Evolutionary conservation across 2,113 vertebrate species (phyloP).

Genomic region (Dasyprocta punctata): DNA sequence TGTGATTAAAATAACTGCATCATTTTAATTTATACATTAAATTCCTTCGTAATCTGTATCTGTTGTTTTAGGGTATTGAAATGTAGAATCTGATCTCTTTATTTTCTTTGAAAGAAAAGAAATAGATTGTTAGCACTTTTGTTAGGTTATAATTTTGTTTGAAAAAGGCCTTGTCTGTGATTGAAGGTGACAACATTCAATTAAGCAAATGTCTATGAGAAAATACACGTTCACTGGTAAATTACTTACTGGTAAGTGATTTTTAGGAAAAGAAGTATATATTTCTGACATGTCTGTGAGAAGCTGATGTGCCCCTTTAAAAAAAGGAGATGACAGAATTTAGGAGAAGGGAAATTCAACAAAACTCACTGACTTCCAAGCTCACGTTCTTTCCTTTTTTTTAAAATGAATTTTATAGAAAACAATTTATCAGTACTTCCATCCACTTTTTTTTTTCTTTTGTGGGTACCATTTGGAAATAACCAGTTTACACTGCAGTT

Average conservation of each 20-base stretch:
- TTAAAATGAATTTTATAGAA: conserved; percentile 61
- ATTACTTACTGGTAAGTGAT: conserved; percentile 36
- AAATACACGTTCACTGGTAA: not conserved
- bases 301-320: conserved; percentile 45
- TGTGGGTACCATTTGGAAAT: conserved; percentile 46
- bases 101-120: conserved; percentile 37
- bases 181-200: conserved; percentile 38
- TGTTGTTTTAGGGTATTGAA: not conserved
- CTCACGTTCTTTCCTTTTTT: conserved; percentile 40
- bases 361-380: conserved; percentile 58
- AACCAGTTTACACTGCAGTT: conserved; percentile 35
- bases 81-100: not conserved
- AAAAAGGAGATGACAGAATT: conserved; percentile 68
- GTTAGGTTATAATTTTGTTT: conserved; percentile 35
- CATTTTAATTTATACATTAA: conserved; percentile 57
- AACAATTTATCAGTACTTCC: conserved; percentile 72
- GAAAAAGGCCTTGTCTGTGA: conserved; percentile 8
- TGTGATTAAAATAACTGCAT: conserved; percentile 61
- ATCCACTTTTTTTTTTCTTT: not conserved
- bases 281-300: conserved; percentile 59
- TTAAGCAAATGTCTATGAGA: conserved; percentile 22
- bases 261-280: not conserved
- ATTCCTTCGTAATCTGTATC: not conserved
- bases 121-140: conserved; percentile 14
- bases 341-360: conserved; percentile 69